phyloP scores from a whole-genome alignment of 2,113 vertebrate genomes.

The Solenodon paradoxus region DNA sequence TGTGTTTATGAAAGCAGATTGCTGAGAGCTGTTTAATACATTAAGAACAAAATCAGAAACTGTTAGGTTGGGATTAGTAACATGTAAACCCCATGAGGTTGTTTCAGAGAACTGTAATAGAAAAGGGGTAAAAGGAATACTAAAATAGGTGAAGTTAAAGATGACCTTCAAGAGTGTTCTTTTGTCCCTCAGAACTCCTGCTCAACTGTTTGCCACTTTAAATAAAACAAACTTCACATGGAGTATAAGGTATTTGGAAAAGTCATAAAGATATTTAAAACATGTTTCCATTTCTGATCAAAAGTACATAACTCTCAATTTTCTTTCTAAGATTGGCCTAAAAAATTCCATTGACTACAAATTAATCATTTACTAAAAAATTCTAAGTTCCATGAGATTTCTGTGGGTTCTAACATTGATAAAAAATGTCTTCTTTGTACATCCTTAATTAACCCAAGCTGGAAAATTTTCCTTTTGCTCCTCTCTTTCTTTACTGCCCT shows the following conservation, averaged over 20 bases:
- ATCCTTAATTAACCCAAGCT: background rate
- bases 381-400: background rate
- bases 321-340: background rate
- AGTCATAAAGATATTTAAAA: background rate
- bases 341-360: background rate
- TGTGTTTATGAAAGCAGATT: background rate
- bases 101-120: background rate
- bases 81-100: background rate
- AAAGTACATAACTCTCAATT: background rate
- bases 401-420: background rate
- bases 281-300: background rate
- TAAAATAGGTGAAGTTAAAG: background rate
- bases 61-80: background rate
- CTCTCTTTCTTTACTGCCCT: background rate
- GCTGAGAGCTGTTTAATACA: background rate
- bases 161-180: background rate
- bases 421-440: background rate
- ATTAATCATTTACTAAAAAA: constrained; percentile 1
- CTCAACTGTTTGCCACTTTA: background rate
- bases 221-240: background rate
- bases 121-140: background rate
- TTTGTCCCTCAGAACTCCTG: background rate
- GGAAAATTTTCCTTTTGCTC: background rate
- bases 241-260: background rate
- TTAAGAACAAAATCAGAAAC: background rate